Conservation (phyloP, 2,888 invertebrate genomes). For the Tipula lateralis region DNA sequence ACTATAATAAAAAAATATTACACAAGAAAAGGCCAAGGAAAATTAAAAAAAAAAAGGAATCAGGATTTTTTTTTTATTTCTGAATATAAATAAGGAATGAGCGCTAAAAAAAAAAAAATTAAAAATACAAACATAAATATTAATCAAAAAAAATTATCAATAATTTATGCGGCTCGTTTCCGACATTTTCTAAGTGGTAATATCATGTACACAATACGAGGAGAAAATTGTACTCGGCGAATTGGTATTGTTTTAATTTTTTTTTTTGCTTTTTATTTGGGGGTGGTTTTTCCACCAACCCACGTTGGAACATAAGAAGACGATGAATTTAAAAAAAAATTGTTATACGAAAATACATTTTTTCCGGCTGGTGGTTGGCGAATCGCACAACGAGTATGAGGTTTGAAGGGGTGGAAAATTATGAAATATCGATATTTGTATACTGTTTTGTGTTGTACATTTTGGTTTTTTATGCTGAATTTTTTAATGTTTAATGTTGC, state of each 20-base stretch:
- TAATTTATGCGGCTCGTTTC: conserved; percentile 35
- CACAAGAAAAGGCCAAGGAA: not conserved
- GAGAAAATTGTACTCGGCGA: not conserved
- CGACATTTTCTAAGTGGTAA: conserved; percentile 31
- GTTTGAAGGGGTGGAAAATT: not conserved
- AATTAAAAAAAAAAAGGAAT: conserved; percentile 14
- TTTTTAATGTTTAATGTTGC: conserved; percentile 1
- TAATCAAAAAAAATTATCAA: conserved; percentile 35
- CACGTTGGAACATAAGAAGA: not conserved
- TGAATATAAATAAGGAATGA: conserved; percentile 11
- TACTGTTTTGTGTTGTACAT: not conserved
- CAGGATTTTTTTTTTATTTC: not conserved
- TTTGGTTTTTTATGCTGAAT: not conserved
- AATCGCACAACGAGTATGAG: not conserved
- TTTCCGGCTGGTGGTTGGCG: not conserved
- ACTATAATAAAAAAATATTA: not conserved
- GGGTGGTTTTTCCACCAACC: not conserved
- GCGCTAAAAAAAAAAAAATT: conserved; percentile 14
- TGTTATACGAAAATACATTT: not conserved
- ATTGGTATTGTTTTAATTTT: conserved; percentile 11
- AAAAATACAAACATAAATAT: conserved; percentile 34
- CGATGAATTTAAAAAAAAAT: not conserved
- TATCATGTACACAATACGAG: not conserved
- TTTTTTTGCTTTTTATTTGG: not conserved
- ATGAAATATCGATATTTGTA: not conserved